Evolutionary conservation across 2,888 invertebrate genomes (phyloP).

Genomic region (Calephelis perditalis): DNA sequence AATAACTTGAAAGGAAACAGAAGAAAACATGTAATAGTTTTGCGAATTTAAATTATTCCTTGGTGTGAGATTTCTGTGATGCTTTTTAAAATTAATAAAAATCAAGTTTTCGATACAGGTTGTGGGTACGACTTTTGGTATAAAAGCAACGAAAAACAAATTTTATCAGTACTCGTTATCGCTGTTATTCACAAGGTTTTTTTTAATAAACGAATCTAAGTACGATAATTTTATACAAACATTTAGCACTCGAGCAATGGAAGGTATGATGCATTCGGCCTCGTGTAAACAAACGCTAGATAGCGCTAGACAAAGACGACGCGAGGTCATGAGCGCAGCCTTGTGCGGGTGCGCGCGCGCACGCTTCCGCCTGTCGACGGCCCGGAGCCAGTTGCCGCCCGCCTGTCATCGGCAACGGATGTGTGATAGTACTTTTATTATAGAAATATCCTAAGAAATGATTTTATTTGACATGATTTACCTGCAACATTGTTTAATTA

Average conservation of each 20-base stretch:
- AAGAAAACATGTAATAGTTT: no score
- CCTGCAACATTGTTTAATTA: no score
- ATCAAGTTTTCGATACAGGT: not conserved
- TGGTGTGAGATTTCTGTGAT: not conserved
- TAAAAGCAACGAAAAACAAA: constrained; percentile 1
- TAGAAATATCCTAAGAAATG: no score
- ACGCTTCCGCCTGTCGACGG: constrained; percentile 69
- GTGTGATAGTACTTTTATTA: constrained; percentile 23
- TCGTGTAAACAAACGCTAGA: constrained; percentile 74
- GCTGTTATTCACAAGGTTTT: constrained; percentile 37
- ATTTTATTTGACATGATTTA: no score
- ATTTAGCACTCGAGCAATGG: constrained; percentile 55
- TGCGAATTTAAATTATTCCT: no score
- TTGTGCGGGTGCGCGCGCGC: constrained; percentile 71
- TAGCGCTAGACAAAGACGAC: constrained; percentile 75
- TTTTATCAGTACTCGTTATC: constrained; percentile 11
- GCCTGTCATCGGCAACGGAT: constrained; percentile 42
- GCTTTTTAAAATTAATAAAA: not conserved
- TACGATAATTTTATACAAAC: constrained; percentile 33
- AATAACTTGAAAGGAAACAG: no score
- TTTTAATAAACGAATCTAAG: constrained; percentile 27
- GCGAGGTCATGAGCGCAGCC: constrained; percentile 78
- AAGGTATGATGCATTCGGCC: constrained; percentile 75
- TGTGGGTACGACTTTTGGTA: constrained; percentile 3
- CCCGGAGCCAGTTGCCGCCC: constrained; percentile 36